Evolutionary conservation across 2,797 vertebrate genomes (phyloP).

Genomic region (Hylomyscus alleni): DNA sequence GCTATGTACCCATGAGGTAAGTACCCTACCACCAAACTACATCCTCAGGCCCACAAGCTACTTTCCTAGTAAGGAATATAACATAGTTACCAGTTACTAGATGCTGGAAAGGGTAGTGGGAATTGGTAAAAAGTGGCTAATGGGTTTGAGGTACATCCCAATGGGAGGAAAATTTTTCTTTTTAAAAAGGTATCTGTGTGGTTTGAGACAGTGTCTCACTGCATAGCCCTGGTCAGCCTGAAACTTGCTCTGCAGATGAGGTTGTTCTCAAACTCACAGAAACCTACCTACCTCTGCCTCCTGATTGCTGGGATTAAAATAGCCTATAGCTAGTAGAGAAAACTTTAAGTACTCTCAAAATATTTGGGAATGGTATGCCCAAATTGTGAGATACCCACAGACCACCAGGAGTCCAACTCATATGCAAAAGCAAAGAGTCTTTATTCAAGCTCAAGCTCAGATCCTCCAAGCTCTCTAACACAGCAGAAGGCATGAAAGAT

Average conservation of each 20-base stretch:
- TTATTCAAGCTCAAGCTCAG: background rate
- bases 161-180: background rate
- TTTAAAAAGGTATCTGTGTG: background rate
- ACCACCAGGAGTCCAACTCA: background rate
- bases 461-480: background rate
- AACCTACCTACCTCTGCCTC: background rate
- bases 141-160: background rate
- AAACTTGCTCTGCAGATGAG: no score
- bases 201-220: background rate
- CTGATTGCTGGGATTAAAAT: background rate
- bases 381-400: background rate
- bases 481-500: background rate
- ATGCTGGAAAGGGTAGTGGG: background rate
- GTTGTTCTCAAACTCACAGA: background rate
- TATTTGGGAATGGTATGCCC: no score
- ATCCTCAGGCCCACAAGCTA: background rate
- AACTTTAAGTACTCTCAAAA: background rate
- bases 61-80: background rate
- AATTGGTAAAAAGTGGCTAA: background rate
- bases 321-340: background rate
- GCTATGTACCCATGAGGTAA: background rate
- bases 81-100: background rate
- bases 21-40: no score
- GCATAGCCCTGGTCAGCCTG: background rate
- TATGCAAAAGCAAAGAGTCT: background rate